phyloP scores from a whole-genome alignment of 2,113 vertebrate genomes.

The Nycticebus coucang region DNA sequence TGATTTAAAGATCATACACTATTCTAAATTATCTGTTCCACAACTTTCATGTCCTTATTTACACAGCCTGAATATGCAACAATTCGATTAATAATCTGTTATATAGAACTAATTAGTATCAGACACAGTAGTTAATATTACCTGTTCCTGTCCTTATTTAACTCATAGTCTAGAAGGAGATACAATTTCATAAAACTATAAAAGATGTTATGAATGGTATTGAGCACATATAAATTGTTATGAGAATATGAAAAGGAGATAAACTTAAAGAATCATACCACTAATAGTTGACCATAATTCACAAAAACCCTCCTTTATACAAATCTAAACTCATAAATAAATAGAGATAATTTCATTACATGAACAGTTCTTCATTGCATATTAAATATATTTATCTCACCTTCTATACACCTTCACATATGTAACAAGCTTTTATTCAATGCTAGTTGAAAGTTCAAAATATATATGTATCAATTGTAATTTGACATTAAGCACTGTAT shows the following conservation, averaged over 20 bases:
- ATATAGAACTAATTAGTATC: neutral
- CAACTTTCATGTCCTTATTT: neutral
- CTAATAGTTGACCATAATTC: neutral
- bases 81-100: neutral
- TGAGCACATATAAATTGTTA: neutral
- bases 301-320: neutral
- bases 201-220: neutral
- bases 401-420: neutral
- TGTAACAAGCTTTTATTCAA: neutral
- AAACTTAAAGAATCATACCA: neutral
- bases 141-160: neutral
- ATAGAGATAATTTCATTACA: neutral
- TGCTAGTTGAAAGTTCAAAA: neutral
- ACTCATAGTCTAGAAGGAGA: neutral
- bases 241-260: slow-evolving; percentile 7
- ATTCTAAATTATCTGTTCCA: neutral
- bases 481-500: neutral
- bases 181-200: neutral
- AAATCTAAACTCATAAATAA: neutral
- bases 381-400: too few relatives aligned
- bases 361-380: neutral
- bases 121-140: neutral
- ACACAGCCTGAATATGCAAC: neutral
- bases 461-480: neutral
- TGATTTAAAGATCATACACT: neutral